Percentiles rank a stretch among this genome's conserved stretches.
Conservation (phyloP, 2,113 vertebrate species). For the Brienomyrus brachyistius region DNA sequence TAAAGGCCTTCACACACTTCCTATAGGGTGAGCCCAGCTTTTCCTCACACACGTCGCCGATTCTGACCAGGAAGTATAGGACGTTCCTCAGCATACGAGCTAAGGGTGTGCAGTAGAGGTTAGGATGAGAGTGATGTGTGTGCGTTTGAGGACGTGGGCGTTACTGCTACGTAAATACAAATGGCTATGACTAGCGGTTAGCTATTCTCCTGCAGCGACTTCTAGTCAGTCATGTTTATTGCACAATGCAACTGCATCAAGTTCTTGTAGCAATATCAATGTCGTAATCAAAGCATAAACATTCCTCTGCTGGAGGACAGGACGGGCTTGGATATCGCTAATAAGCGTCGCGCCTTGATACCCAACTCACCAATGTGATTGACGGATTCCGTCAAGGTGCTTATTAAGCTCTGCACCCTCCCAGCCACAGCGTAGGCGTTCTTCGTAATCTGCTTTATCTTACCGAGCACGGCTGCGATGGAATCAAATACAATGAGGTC, state of each 20-base stretch:
- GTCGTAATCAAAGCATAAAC: not conserved
- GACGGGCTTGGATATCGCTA: not conserved
- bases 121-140: slow-evolving; percentile 5
- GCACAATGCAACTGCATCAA: not conserved
- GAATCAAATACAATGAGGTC: not conserved
- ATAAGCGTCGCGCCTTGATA: not conserved
- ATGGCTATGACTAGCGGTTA: not conserved
- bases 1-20: slow-evolving; percentile 64
- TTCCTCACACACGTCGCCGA: slow-evolving; percentile 65
- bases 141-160: not conserved
- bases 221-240: not conserved
- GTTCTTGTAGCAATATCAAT: not conserved
- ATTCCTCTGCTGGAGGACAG: not conserved
- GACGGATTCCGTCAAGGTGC: slow-evolving; percentile 58
- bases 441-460: slow-evolving; percentile 65
- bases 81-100: slow-evolving; percentile 66
- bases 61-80: slow-evolving; percentile 64
- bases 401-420: slow-evolving; percentile 60
- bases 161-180: not conserved
- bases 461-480: slow-evolving; percentile 46
- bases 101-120: slow-evolving; percentile 35
- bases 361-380: slow-evolving; percentile 63
- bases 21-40: slow-evolving; percentile 64
- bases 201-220: not conserved
- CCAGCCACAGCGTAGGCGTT: slow-evolving; percentile 60